A percentile compares a stretch with the other conserved stretches of the same genome.
phyloP scores from a whole-genome alignment of 2,888 invertebrate genomes.

The Cryptocephalus moraei region DNA sequence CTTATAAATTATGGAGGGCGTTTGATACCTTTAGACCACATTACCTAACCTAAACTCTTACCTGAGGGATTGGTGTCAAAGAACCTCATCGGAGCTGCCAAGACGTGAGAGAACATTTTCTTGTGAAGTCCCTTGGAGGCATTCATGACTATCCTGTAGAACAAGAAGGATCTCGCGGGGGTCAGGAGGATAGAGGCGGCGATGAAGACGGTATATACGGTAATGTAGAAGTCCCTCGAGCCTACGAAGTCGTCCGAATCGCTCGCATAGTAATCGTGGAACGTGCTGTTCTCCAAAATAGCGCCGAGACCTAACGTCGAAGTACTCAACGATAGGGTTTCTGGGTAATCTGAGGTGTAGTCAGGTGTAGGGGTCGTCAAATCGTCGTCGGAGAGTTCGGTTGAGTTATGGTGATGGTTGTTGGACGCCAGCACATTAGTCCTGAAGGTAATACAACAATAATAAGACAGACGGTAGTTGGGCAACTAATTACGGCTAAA shows the following conservation, averaged over 20 bases:
- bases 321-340: no score
- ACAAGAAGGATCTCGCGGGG: slow-evolving; percentile 54
- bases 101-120: slow-evolving; percentile 63
- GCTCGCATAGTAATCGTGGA: neutral
- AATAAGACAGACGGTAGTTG: no score
- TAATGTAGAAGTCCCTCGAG: slow-evolving; percentile 33
- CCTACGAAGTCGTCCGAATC: neutral
- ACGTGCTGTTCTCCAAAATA: slow-evolving; percentile 1
- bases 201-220: slow-evolving; percentile 50
- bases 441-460: no score
- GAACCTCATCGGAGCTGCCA: slow-evolving; percentile 69
- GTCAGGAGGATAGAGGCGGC: slow-evolving; percentile 49
- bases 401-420: slow-evolving; percentile 11
- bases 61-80: slow-evolving; percentile 77
- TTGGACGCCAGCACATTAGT: neutral
- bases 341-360: neutral
- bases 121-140: slow-evolving; percentile 68
- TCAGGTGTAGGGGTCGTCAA: slow-evolving; percentile 1
- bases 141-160: slow-evolving; percentile 64
- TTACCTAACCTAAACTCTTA: slow-evolving; percentile 31
- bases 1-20: no score
- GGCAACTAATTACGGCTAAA: no score
- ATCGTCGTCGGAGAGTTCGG: slow-evolving; percentile 2
- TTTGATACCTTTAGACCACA: no score
- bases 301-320: no score